Conservation (phyloP, 2,888 invertebrate genomes). For the Dromius quadrimaculatus region DNA sequence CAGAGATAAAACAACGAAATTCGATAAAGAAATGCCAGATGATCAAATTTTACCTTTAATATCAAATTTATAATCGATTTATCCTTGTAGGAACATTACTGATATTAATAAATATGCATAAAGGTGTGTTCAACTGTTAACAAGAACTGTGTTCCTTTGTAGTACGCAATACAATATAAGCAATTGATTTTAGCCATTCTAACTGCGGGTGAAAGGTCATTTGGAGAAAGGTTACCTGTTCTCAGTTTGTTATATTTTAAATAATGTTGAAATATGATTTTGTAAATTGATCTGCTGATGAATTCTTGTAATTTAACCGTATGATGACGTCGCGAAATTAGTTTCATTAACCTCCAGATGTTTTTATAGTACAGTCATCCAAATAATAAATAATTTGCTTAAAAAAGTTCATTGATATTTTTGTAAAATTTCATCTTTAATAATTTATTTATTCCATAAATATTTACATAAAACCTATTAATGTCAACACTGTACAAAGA, state of each 20-base stretch:
- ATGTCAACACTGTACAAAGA: neutral
- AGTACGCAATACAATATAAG: neutral
- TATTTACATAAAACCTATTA: neutral
- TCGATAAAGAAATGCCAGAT: neutral
- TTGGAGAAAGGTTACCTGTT: constrained; percentile 1
- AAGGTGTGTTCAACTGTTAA: constrained; percentile 12
- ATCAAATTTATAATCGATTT: constrained; percentile 7
- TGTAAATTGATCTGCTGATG: constrained; percentile 7
- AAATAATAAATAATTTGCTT: neutral
- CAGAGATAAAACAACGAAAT: too few relatives aligned
- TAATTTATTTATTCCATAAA: neutral
- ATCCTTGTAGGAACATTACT: constrained; percentile 18
- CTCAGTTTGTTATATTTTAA: neutral
- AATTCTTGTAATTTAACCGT: constrained; percentile 6
- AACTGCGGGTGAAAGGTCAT: constrained; percentile 7
- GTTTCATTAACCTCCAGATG: neutral
- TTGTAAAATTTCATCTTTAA: neutral
- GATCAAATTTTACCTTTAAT: neutral
- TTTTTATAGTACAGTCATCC: neutral
- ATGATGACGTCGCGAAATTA: constrained; percentile 6
- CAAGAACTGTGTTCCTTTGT: neutral
- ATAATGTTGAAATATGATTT: neutral
- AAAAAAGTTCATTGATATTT: too few relatives aligned
- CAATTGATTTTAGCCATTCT: neutral
- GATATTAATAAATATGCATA: constrained; percentile 13